A percentile compares a stretch with the other conserved stretches of the same genome.
Conservation (phyloP, 1,140 invertebrate species). For the Brachionus asplanchnoidis region DNA sequence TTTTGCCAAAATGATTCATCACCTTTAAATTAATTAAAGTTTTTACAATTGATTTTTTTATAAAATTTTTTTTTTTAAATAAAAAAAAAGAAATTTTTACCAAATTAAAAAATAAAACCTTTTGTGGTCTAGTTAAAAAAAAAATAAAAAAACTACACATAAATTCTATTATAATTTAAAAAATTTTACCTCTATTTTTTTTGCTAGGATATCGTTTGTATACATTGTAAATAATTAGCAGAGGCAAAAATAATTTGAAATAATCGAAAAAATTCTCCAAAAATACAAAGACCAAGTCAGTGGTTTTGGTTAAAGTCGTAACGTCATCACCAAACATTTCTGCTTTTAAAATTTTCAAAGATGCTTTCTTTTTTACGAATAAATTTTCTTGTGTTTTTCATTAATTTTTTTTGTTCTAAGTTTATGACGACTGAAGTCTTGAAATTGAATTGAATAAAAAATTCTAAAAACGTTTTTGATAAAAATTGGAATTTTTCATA, state of each 20-base stretch:
- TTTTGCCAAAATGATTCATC: neutral
- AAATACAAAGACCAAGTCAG: neutral
- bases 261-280: constrained; percentile 18
- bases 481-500: neutral
- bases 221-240: constrained; percentile 14
- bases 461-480: neutral
- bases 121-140: neutral
- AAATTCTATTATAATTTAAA: neutral
- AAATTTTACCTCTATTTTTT: neutral
- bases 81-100: neutral
- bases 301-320: neutral
- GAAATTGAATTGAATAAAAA: neutral
- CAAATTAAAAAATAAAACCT: neutral
- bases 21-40: neutral
- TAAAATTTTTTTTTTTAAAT: neutral
- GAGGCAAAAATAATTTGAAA: constrained; percentile 10
- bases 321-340: neutral
- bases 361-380: neutral
- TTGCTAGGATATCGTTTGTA: neutral
- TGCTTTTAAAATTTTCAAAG: neutral
- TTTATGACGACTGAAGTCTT: neutral
- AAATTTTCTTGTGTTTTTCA: neutral
- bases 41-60: neutral
- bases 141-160: neutral
- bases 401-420: neutral